phyloP scores from a whole-genome alignment of 2,797 vertebrate species.

The Danio albolineatus region DNA sequence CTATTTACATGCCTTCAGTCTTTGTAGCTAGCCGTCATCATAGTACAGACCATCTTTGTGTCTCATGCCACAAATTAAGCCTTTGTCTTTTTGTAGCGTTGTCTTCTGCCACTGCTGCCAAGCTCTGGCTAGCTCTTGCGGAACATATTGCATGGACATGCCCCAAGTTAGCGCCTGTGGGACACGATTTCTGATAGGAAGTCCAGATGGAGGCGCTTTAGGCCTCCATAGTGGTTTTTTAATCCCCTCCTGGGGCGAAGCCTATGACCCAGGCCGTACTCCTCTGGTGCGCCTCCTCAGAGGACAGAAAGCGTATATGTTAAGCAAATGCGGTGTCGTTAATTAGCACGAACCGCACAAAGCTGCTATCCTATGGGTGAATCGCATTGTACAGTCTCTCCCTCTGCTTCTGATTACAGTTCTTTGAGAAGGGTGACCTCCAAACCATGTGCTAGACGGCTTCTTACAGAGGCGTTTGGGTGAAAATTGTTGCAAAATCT shows the following conservation, averaged over 20 bases:
- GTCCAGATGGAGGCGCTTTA: conserved; percentile 56
- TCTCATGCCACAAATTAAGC: conserved; percentile 37
- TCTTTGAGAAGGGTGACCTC: conserved; percentile 41
- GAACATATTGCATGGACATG: conserved; percentile 57
- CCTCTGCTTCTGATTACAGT: not conserved
- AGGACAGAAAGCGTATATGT: not conserved
- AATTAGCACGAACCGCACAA: not conserved
- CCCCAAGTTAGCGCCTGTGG: conserved; percentile 43
- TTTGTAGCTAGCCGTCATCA: not conserved
- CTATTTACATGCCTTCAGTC: not conserved
- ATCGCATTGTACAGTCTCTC: not conserved
- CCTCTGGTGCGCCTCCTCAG: conserved; percentile 28
- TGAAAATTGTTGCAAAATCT: conserved; percentile 55
- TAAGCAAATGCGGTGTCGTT: not conserved
- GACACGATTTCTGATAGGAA: conserved; percentile 36
- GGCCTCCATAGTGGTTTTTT: conserved; percentile 33
- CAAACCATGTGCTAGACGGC: conserved; percentile 41
- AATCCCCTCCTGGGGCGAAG: conserved; percentile 38
- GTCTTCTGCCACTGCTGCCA: conserved; percentile 34
- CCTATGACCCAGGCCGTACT: conserved; percentile 40
- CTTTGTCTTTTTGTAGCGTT: conserved; percentile 42
- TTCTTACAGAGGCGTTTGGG: conserved; percentile 35
- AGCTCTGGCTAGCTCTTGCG: conserved; percentile 42
- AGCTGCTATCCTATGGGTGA: not conserved
- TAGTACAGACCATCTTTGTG: conserved; percentile 33